Percentiles rank a stretch among this genome's conserved stretches.
Conservation (phyloP, 2,113 vertebrate species). For the Phylloscopus trochiloides region DNA sequence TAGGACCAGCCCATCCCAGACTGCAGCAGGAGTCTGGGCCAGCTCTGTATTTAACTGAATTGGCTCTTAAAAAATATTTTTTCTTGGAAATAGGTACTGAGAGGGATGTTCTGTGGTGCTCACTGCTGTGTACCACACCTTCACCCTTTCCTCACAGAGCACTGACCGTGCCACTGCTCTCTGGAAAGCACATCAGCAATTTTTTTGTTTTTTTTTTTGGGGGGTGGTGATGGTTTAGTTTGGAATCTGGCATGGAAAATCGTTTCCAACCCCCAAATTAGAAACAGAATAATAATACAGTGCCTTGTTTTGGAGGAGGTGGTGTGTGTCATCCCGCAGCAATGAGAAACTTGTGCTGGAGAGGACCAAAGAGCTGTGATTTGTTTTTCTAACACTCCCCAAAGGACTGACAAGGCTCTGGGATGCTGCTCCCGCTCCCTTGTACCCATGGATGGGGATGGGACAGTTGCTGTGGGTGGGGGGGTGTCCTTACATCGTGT, state of each 20-base stretch:
- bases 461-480: not conserved
- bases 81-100: not conserved
- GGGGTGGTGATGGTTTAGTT: not conserved
- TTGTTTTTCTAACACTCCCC: not conserved
- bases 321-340: constrained; percentile 41
- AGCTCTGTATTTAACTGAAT: not conserved
- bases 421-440: not conserved
- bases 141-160: not conserved
- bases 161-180: not conserved
- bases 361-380: not conserved
- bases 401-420: not conserved
- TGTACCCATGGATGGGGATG: not conserved
- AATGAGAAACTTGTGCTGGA: constrained; percentile 30
- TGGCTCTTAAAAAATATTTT: not conserved
- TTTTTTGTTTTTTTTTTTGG: no score
- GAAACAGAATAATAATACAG: constrained; percentile 53
- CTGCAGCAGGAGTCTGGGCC: not conserved
- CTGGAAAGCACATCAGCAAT: not conserved
- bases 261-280: constrained; percentile 50
- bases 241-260: constrained; percentile 40
- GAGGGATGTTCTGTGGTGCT: not conserved
- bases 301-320: not conserved
- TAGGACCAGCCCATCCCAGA: not conserved
- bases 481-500: not conserved
- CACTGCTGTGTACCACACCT: not conserved